Conservation (phyloP, 2,797 vertebrate species). For the Oreochromis grahami region DNA sequence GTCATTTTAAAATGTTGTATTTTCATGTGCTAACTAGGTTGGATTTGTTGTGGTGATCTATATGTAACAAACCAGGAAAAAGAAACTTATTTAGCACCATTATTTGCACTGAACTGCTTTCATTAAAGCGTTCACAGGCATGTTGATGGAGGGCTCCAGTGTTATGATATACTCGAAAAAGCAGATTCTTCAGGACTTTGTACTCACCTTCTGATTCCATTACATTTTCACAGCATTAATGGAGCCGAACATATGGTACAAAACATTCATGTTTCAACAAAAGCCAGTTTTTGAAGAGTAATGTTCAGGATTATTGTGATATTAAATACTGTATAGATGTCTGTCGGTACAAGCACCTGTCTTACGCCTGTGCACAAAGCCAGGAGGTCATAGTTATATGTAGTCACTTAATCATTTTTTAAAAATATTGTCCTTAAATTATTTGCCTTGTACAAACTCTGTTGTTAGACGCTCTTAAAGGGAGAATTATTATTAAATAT, state of each 20-base stretch:
- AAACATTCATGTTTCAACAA: not conserved
- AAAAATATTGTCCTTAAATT: conserved; percentile 78
- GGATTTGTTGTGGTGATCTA: not conserved
- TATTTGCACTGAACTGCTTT: not conserved
- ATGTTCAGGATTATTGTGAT: conserved; percentile 21
- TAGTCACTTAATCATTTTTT: not conserved
- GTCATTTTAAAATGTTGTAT: not conserved
- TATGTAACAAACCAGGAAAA: conserved; percentile 1
- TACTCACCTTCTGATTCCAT: not conserved
- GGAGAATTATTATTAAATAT: conserved; percentile 16
- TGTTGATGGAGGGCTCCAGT: not conserved
- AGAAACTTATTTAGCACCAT: not conserved
- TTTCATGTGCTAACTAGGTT: not conserved
- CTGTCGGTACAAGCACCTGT: not conserved
- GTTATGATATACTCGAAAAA: not conserved
- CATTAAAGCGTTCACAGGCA: not conserved
- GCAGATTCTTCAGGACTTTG: not conserved
- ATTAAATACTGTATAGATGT: conserved; percentile 23
- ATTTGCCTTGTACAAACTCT: conserved; percentile 87
- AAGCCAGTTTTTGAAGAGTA: not conserved
- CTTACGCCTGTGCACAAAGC: conserved; percentile 3
- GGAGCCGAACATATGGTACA: not conserved
- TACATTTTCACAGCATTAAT: not conserved
- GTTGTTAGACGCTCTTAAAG: conserved; percentile 15
- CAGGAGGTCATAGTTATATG: not conserved